These are phyloP conservation scores for Sebastiscus albofasciatus DNA, from an alignment of 2,797 vertebrate genomes.

Conservation along the genomic window DNA sequence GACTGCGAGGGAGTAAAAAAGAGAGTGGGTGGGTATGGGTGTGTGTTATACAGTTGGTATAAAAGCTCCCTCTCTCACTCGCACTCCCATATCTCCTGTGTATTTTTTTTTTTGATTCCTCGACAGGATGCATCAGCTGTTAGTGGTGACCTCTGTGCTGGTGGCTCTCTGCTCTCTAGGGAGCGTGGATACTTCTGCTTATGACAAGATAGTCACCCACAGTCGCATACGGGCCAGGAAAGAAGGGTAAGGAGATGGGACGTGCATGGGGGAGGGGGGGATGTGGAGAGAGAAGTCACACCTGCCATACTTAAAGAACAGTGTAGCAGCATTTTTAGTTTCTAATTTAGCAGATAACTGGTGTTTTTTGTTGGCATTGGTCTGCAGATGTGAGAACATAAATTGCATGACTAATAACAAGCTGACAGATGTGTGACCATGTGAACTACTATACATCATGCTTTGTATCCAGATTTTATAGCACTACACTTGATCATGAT, in stretches of 20 bases:
- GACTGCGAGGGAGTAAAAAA: slow-evolving; percentile 48
- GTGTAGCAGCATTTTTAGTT: not conserved
- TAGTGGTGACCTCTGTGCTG: slow-evolving; percentile 75
- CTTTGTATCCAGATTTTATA: not conserved
- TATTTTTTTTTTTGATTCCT: slow-evolving; percentile 60
- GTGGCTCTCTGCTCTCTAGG: slow-evolving; percentile 83
- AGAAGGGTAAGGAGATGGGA: slow-evolving; percentile 88
- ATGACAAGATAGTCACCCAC: slow-evolving; percentile 96
- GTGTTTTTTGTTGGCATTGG: not conserved
- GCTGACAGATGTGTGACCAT: not conserved
- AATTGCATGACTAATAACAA: not conserved
- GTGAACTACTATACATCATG: not conserved
- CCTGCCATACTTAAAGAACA: not conserved
- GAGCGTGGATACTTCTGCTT: slow-evolving; percentile 87
- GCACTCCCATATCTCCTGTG: slow-evolving; percentile 81
- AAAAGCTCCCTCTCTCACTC: slow-evolving; percentile 86
- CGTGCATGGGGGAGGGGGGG: not conserved
- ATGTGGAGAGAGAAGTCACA: not conserved
- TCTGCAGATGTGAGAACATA: not conserved
- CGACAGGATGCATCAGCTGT: slow-evolving; percentile 86
- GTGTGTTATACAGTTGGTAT: slow-evolving; percentile 80
- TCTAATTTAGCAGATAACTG: not conserved
- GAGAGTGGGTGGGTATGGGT: slow-evolving; percentile 57
- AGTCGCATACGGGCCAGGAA: slow-evolving; percentile 95
- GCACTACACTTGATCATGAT: not conserved